Conservation (phyloP, 2,888 invertebrate genomes). For the Hoplodrina ambigua region DNA sequence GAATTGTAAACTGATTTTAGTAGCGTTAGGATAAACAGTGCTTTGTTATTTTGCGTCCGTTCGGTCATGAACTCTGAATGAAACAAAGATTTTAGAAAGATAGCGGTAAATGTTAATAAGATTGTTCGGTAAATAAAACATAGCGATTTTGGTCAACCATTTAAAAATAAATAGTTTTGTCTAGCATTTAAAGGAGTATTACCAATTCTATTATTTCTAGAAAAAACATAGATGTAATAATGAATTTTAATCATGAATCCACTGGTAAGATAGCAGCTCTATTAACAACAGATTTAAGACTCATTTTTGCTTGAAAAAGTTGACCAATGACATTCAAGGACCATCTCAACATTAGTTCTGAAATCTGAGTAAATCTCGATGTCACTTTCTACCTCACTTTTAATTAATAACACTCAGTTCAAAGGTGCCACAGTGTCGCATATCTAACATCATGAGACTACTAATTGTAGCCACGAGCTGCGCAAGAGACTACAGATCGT, state of each 20-base stretch:
- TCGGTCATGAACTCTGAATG: conserved; percentile 27
- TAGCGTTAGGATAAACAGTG: conserved; percentile 17
- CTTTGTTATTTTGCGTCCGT: conserved; percentile 15
- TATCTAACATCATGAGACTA: conserved; percentile 24
- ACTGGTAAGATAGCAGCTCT: too few relatives aligned
- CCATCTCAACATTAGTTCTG: not conserved
- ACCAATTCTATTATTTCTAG: not conserved
- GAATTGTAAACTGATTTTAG: conserved; percentile 50
- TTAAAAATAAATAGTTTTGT: not conserved
- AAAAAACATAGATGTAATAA: not conserved
- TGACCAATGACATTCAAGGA: too few relatives aligned
- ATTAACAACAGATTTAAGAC: not conserved
- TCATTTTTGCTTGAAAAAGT: not conserved
- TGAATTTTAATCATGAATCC: too few relatives aligned
- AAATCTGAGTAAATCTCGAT: not conserved
- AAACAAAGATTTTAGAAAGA: conserved; percentile 22
- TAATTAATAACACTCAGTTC: conserved; percentile 45
- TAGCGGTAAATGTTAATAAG: conserved; percentile 25
- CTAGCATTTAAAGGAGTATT: not conserved
- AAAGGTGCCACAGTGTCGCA: conserved; percentile 35
- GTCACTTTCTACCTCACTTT: conserved; percentile 8
- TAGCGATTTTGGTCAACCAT: not conserved
- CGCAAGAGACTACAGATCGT: conserved; percentile 19
- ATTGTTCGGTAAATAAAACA: conserved; percentile 19
- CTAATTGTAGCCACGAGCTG: conserved; percentile 42